Base-by-base conservation (phyloP, 2,888 invertebrate species). In the Craniophora ligustri region DNA sequence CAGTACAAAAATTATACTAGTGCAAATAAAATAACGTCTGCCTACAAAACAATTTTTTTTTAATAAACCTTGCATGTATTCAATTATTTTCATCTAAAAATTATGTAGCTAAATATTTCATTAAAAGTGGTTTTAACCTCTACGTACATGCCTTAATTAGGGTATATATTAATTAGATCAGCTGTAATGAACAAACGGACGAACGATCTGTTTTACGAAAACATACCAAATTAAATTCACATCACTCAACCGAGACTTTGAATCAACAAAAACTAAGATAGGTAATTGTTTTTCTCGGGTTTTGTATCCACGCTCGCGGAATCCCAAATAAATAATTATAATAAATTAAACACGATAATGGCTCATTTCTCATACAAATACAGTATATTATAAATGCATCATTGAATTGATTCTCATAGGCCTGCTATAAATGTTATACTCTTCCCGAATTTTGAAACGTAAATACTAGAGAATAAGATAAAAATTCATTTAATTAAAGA, bases 301-400 rank as follows among this genome's bases (percentile, higher is more conserved):
- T 21, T 18, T 4, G 28, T 42, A 32, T 44, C 10, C 13, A 18
- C n/a, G 7, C 8, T 11, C 16, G 11, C 15, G 23, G 36, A 55
- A 42, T 59, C 47, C 39, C 30, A 42, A 39, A 44, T 5, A 32
- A 14, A 54, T 36, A n/a, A n/a, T n/a, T n/a, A 62, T 21, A 48
- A 66, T 71, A 71, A 61, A 65, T 71, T 53, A 65, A 40, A 16
- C 40, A 32, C 35, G 58, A 68, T 55, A 54, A 64, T 48, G 40
- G 30, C 36, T 56, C 56, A 53, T 69, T 60, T 67, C 53, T 53
- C 54, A 60, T 49, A 63, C 38, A 60, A 48, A 66, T 47, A 60
- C 48, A 49, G 40, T 51, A 36, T 62, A 57, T 51, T 65, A 69
- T 54, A 69, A 60, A 61, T 61, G 64, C 57, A 64, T 69, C 53